A percentile compares a stretch with the other conserved stretches of the same genome.
Evolutionary conservation across 2,113 vertebrate species (phyloP).

Genomic region (Oreocharis arfaki): DNA sequence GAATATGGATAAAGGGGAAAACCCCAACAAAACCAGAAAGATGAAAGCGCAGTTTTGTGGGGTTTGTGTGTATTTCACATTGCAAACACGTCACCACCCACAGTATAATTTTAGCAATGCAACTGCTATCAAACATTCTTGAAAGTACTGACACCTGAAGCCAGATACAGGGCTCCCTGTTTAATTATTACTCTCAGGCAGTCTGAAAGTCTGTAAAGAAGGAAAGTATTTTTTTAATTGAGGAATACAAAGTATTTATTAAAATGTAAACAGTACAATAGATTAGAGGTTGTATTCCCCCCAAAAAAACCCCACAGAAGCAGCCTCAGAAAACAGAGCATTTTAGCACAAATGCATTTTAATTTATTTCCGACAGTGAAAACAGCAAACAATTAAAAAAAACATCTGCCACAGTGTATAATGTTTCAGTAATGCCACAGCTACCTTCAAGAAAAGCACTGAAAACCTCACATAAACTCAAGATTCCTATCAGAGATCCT

Average conservation of each 20-base stretch:
- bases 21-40: background rate
- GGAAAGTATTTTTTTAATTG: background rate
- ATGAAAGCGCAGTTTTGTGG: background rate
- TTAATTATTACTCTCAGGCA: background rate
- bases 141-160: slow-evolving; percentile 16
- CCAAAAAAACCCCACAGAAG: background rate
- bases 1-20: background rate
- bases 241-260: background rate
- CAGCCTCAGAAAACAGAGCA: background rate
- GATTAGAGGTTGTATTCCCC: background rate
- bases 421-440: background rate
- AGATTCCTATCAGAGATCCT: background rate
- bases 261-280: background rate
- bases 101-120: background rate
- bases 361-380: background rate
- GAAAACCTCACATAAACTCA: background rate
- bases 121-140: background rate
- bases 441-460: background rate
- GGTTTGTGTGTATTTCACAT: background rate
- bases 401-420: background rate
- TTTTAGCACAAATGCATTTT: background rate
- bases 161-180: background rate
- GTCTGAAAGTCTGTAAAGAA: background rate
- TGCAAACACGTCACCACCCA: background rate
- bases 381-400: background rate